Percentiles rank a stretch among this genome's conserved stretches.
phyloP scores from a whole-genome alignment of 2,888 invertebrate species.

The Agrochola macilenta region DNA sequence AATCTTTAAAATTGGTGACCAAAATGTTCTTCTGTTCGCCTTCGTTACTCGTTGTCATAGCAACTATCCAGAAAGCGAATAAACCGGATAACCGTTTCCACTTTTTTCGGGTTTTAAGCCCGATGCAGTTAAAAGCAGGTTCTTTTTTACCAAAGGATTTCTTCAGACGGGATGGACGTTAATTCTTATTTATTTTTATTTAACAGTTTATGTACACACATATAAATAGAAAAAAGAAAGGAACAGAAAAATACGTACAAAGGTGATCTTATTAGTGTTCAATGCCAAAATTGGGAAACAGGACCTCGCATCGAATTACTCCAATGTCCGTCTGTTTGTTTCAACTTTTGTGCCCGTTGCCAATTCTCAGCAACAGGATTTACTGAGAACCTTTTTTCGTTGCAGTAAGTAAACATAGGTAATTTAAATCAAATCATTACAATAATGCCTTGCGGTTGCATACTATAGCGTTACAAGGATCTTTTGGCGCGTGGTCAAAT shows the following conservation, averaged over 20 bases:
- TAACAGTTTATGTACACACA: no score
- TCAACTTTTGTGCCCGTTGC: not conserved
- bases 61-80: not conserved
- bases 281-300: not conserved
- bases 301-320: not conserved
- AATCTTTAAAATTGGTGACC: not conserved
- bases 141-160: not conserved
- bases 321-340: not conserved
- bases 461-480: no score
- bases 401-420: not conserved
- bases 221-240: no score
- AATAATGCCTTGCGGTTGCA: not conserved
- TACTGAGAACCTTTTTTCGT: not conserved
- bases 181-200: no score
- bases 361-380: not conserved
- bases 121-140: slow-evolving; percentile 17
- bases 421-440: not conserved
- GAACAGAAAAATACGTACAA: no score
- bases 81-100: not conserved
- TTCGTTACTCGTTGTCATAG: not conserved
- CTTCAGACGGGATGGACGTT: not conserved
- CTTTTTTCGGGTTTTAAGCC: not conserved
- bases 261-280: slow-evolving; percentile 44
- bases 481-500: not conserved
- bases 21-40: not conserved